Evolutionary conservation across 2,797 vertebrate genomes (phyloP).

Genomic region (Sebastes miniatus): DNA sequence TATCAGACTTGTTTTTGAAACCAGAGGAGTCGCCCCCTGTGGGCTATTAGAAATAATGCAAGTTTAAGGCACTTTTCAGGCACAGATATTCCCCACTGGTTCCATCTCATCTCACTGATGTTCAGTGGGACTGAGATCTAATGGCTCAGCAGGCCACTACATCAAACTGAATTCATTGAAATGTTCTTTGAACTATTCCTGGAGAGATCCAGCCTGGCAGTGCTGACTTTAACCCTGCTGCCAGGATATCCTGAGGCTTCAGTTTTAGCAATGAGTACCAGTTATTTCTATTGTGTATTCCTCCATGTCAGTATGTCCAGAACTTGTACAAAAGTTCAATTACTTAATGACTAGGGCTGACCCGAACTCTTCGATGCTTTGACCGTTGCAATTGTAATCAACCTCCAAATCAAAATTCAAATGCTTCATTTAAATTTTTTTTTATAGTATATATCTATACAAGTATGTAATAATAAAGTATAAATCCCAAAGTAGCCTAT

Average conservation of each 20-base stretch:
- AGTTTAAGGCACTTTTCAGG: neutral
- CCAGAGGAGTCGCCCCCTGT: neutral
- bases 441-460: too few relatives aligned
- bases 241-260: neutral
- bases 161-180: slow-evolving; percentile 9
- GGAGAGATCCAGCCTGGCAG: neutral
- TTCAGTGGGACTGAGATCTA: slow-evolving; percentile 22
- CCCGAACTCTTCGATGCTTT: too few relatives aligned
- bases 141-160: neutral
- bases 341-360: neutral
- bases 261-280: neutral
- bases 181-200: slow-evolving; percentile 4
- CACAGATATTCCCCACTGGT: too few relatives aligned
- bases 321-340: neutral
- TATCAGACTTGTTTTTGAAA: neutral
- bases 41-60: neutral
- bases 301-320: neutral
- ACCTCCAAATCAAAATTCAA: too few relatives aligned
- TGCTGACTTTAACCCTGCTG: neutral
- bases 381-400: too few relatives aligned
- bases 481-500: too few relatives aligned
- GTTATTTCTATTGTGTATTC: neutral
- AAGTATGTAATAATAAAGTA: too few relatives aligned
- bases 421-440: too few relatives aligned
- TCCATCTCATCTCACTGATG: neutral